Evolutionary conservation across 2,797 vertebrate genomes (phyloP).

Genomic region (Alosa sapidissima): DNA sequence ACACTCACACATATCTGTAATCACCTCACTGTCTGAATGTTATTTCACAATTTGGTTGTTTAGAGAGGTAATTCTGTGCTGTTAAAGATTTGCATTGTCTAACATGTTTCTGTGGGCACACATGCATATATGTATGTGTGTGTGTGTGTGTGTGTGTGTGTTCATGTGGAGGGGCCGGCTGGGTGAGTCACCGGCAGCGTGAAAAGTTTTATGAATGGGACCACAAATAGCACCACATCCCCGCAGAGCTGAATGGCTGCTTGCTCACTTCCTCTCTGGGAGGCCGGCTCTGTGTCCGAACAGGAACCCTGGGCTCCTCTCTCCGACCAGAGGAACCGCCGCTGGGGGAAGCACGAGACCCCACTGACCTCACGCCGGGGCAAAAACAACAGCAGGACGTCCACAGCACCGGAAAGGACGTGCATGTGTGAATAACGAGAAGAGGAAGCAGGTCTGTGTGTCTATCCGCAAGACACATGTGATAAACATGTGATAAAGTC

Average conservation of each 20-base stretch:
- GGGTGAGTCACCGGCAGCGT: neutral
- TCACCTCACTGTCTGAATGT: neutral
- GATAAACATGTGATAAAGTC: neutral
- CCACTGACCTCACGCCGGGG: neutral
- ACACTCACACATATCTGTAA: neutral
- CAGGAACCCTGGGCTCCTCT: neutral
- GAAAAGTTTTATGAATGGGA: slow-evolving; percentile 15
- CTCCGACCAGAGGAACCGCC: neutral
- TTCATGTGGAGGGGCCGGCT: neutral
- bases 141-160: neutral
- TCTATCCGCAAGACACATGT: neutral
- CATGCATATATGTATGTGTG: neutral
- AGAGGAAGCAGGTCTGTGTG: neutral
- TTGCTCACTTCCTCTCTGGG: neutral
- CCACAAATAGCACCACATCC: neutral
- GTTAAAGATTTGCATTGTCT: neutral
- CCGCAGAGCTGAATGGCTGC: neutral
- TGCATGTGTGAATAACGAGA: slow-evolving; percentile 2
- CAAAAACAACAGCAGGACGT: slow-evolving; percentile 14
- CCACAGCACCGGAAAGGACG: neutral
- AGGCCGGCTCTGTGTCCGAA: neutral
- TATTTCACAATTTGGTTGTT: neutral
- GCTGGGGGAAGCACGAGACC: neutral
- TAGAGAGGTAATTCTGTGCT: neutral
- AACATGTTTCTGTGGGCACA: neutral